Base-by-base conservation (phyloP, 2,113 vertebrate species). In the Jacana jacana region DNA sequence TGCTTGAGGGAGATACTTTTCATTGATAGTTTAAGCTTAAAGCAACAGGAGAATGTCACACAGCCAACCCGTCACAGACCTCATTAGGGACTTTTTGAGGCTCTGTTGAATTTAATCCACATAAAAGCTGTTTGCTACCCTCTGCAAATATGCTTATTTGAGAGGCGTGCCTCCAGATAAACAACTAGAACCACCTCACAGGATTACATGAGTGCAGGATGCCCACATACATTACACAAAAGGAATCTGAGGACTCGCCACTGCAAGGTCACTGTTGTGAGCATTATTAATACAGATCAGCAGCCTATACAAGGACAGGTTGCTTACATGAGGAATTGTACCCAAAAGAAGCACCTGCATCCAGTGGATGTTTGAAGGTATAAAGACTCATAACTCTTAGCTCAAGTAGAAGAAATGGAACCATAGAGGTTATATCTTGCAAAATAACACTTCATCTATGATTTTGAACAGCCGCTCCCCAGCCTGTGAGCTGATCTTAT, bases 401-500 rank as follows among this genome's bases (percentile, higher is more conserved):
- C 58, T 60, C 11, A 18, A 19, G 28, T 17, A 64, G 30, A 77
- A 58, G 6, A 54, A 46, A 27, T 7, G 4, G 33, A 37, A 25
- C 51, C 37, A 20, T 4, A 58, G 22, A 42, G 42, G 44, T 37
- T 55, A 22, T 18, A 46, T 3, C 3, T 11, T 22, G 19, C 37
- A 48, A 80, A 60, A 35, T 44, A 73, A 73, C 27, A 46, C 6
- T 42, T 33, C 24, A 33, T 7, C n/a, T 52, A 23, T 19, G 22
- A 60, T 51, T 69, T 77, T 27, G 19, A 55, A 69, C 19, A 37
- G 27, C 31, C 1, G 8, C 28, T 46, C 12, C 57, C 18, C 23
- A 10, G 24, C 3, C 40, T 17, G 8, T 4, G 20, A 64, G 42
- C 20, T 1, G 1, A 35, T 42, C 25, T 79, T 16, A 11, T 0